phyloP scores from a whole-genome alignment of 1,140 invertebrate genomes.

The Centruroides sculpturatus region DNA sequence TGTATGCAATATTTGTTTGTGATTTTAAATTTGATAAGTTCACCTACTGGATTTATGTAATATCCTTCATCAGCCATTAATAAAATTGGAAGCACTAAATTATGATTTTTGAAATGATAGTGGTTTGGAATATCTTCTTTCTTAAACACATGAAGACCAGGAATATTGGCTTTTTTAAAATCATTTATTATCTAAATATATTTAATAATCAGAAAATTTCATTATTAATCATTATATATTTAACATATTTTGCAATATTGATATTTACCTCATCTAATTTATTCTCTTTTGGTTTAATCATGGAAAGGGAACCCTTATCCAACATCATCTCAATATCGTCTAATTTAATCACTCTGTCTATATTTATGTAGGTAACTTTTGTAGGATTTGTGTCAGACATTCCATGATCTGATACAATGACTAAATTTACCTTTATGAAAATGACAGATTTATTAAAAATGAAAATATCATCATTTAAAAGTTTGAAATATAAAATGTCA shows the following conservation, averaged over 20 bases:
- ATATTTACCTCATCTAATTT: constrained; percentile 25
- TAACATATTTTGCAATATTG: too few relatives aligned
- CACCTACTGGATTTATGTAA: constrained; percentile 14
- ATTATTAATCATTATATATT: not conserved
- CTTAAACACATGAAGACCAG: constrained; percentile 39
- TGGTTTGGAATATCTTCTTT: constrained; percentile 39
- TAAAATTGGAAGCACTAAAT: constrained; percentile 41
- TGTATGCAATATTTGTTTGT: too few relatives aligned
- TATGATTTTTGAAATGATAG: constrained; percentile 44
- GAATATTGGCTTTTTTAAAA: constrained; percentile 30
- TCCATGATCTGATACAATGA: constrained; percentile 62
- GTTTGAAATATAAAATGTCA: too few relatives aligned
- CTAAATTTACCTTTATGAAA: constrained; percentile 38
- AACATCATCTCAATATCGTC: constrained; percentile 17
- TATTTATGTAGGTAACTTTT: constrained; percentile 10
- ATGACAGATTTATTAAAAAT: too few relatives aligned
- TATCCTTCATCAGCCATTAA: constrained; percentile 41
- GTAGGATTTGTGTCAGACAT: constrained; percentile 37
- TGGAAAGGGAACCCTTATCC: constrained; percentile 27
- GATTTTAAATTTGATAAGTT: too few relatives aligned
- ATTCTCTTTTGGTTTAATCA: constrained; percentile 40
- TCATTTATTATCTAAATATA: constrained; percentile 33
- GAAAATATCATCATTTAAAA: too few relatives aligned
- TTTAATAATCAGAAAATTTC: not conserved
- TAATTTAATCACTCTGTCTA: constrained; percentile 12